These are phyloP conservation scores for Coreoperca whiteheadi DNA, from an alignment of 2,113 vertebrate genomes.

Conservation along the genomic window DNA sequence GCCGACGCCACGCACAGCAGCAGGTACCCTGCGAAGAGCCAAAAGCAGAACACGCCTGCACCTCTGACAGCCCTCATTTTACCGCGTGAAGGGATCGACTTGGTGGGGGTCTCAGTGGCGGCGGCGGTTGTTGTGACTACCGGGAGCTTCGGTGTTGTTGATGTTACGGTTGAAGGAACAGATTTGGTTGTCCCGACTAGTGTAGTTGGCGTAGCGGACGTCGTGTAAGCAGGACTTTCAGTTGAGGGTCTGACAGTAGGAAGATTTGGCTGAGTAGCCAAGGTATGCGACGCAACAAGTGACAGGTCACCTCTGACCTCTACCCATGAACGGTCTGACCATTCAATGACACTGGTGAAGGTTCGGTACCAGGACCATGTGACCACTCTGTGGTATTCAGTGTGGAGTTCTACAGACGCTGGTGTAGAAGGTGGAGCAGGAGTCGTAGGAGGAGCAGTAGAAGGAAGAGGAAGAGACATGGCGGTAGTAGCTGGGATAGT, in stretches of 20 bases:
- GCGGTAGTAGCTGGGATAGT: neutral
- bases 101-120: too few species aligned
- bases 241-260: neutral
- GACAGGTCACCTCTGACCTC: rapidly evolving
- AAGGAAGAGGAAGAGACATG: rapidly evolving
- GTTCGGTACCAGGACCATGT: constrained; percentile 28
- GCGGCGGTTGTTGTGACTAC: rapidly evolving
- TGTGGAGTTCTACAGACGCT: neutral
- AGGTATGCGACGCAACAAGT: too few species aligned
- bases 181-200: rapidly evolving
- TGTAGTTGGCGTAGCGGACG: neutral
- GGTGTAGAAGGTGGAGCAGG: neutral
- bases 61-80: rapidly evolving
- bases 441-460: rapidly evolving
- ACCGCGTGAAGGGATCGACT: too few species aligned
- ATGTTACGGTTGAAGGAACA: neutral
- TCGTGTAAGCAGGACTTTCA: too few species aligned
- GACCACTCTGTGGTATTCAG: neutral
- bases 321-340: neutral
- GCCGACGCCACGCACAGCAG: constrained; percentile 62
- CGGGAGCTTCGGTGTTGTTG: rapidly evolving
- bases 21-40: constrained; percentile 67
- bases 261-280: neutral
- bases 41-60: constrained; percentile 69
- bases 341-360: constrained; percentile 4